Conservation (phyloP, 2,113 vertebrate genomes). For the Hippocampus zosterae region DNA sequence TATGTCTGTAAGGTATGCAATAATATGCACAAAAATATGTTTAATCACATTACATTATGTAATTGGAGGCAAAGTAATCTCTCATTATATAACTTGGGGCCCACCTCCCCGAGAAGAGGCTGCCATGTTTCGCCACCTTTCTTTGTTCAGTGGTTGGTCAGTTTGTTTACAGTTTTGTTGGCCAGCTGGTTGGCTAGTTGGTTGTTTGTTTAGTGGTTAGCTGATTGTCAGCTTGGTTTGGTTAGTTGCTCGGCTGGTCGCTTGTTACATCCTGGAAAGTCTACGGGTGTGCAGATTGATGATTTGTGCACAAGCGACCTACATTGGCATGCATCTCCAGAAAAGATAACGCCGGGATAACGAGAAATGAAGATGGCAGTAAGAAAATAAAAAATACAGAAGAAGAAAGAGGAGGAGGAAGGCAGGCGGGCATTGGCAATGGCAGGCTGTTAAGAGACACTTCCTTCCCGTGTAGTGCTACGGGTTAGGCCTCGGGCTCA, state of each 20-base stretch:
- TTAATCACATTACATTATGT: too few relatives aligned
- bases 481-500: constrained; percentile 56
- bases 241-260: not conserved
- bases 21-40: too few relatives aligned
- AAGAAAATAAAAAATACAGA: constrained; percentile 14
- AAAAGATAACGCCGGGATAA: constrained; percentile 45
- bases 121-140: too few relatives aligned
- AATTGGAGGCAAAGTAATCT: too few relatives aligned
- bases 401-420: constrained; percentile 24
- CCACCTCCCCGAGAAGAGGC: too few relatives aligned
- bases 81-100: too few relatives aligned
- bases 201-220: not conserved
- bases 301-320: constrained; percentile 42
- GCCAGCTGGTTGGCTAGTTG: too few relatives aligned
- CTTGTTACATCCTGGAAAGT: not conserved
- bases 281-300: constrained; percentile 3
- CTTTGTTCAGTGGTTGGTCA: too few relatives aligned
- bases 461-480: constrained; percentile 66
- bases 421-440: constrained; percentile 18
- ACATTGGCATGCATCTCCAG: constrained; percentile 33
- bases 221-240: not conserved
- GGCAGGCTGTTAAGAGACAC: constrained; percentile 65
- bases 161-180: too few relatives aligned
- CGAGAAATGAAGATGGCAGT: constrained; percentile 33
- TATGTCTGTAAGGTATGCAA: too few relatives aligned